These are phyloP conservation scores for Cyclargus thomasi DNA, from an alignment of 1,140 invertebrate genomes.

Conservation along the genomic window DNA sequence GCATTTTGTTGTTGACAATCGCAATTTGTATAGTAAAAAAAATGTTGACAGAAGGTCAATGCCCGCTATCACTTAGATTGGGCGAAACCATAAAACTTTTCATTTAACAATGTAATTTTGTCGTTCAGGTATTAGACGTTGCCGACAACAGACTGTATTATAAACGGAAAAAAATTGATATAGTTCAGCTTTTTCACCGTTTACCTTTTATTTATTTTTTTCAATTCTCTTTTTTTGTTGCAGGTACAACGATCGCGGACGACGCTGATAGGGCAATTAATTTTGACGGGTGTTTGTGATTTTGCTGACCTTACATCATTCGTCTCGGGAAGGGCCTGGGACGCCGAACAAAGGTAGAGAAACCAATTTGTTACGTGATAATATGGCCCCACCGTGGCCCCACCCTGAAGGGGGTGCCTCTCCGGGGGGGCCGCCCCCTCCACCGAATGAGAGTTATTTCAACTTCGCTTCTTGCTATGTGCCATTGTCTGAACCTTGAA, in stretches of 20 bases:
- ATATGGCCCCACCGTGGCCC: slow-evolving; percentile 47
- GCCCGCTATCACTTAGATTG: no score
- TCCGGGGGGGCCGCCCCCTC: slow-evolving; percentile 22
- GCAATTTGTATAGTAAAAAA: no score
- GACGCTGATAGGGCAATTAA: neutral
- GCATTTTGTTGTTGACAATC: no score
- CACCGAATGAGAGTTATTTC: slow-evolving; percentile 52
- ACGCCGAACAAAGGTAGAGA: slow-evolving; percentile 68
- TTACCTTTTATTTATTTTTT: no score
- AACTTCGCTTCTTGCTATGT: slow-evolving; percentile 31
- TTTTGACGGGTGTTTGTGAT: neutral
- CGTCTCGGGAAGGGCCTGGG: slow-evolving; percentile 45
- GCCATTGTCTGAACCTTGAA: slow-evolving; percentile 25
- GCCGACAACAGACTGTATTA: no score
- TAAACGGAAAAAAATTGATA: no score
- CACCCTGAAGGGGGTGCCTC: slow-evolving; percentile 6
- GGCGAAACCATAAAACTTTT: no score
- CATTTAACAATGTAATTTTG: no score
- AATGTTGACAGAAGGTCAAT: no score
- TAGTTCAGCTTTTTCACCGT: no score
- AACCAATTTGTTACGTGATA: slow-evolving; percentile 74
- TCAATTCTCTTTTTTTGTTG: slow-evolving; percentile 24
- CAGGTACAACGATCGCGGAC: slow-evolving; percentile 25
- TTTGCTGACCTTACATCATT: slow-evolving; percentile 38
- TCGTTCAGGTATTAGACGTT: no score